These are phyloP conservation scores for Drosophila mayri DNA, from an alignment of 1,140 invertebrate species.

Conservation along the genomic window DNA sequence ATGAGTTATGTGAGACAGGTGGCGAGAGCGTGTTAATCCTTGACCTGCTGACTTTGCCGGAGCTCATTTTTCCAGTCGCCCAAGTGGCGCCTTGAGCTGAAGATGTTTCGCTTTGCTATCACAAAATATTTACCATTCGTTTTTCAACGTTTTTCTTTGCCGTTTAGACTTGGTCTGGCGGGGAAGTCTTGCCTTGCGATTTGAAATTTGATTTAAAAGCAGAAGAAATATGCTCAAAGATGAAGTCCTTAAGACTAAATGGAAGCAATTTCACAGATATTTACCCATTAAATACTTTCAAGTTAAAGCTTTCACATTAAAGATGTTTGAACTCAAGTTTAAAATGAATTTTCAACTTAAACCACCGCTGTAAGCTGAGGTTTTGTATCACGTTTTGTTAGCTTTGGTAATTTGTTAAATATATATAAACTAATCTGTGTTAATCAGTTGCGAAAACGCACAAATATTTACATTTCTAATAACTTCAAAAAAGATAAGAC, in stretches of 20 bases:
- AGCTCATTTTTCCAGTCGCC: slow-evolving; percentile 24
- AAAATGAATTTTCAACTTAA: neutral
- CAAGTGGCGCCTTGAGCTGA: slow-evolving; percentile 29
- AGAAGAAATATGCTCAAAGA: neutral
- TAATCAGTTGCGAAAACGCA: neutral
- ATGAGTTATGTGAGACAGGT: slow-evolving; percentile 71
- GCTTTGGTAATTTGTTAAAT: neutral
- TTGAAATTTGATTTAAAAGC: neutral
- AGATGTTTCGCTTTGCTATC: slow-evolving; percentile 23
- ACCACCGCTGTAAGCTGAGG: no score
- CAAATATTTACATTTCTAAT: neutral
- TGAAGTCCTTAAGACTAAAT: neutral
- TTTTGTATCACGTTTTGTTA: neutral
- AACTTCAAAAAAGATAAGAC: neutral
- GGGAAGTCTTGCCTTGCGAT: no score
- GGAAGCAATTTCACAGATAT: neutral
- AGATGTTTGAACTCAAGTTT: no score
- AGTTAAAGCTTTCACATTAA: neutral
- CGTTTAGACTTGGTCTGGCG: slow-evolving; percentile 3
- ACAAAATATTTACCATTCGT: slow-evolving; percentile 14
- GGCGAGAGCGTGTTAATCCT: slow-evolving; percentile 49
- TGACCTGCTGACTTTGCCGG: slow-evolving; percentile 56
- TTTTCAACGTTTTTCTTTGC: slow-evolving; percentile 11
- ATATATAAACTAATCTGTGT: neutral
- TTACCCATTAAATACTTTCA: neutral